These are phyloP conservation scores for Grus americana DNA, from an alignment of 2,113 vertebrate species.

Conservation along the genomic window DNA sequence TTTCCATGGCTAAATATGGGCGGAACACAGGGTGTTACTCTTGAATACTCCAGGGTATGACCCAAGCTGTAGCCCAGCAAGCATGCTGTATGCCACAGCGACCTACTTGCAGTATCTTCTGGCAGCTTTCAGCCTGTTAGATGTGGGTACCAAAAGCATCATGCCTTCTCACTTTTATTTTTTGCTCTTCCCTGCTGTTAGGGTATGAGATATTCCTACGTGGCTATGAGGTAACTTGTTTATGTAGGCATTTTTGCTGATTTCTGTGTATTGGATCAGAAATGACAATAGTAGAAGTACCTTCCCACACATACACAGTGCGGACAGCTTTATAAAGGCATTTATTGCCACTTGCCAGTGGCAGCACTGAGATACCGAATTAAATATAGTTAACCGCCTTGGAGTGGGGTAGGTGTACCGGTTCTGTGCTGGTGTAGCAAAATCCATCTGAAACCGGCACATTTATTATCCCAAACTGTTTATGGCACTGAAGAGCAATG, in stretches of 20 bases:
- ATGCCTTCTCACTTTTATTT: not conserved
- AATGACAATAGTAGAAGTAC: not conserved
- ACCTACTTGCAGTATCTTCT: not conserved
- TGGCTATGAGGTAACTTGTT: not conserved
- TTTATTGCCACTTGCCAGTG: not conserved
- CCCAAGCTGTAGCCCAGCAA: not conserved
- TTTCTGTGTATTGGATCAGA: not conserved
- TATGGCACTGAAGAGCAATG: not conserved
- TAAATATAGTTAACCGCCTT: not conserved
- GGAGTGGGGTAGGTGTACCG: no score
- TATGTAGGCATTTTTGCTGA: not conserved
- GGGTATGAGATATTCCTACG: not conserved
- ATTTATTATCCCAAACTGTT: not conserved
- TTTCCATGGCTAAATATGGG: conserved; percentile 51
- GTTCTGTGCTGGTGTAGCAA: not conserved
- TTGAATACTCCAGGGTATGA: not conserved
- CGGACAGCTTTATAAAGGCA: not conserved
- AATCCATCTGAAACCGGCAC: not conserved
- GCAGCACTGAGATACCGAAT: not conserved
- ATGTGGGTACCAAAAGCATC: not conserved
- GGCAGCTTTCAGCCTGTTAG: not conserved
- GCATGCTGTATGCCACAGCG: not conserved
- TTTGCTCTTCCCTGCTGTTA: not conserved
- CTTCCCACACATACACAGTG: accelerated
- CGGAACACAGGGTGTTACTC: not conserved